phyloP scores from a whole-genome alignment of 2,888 invertebrate genomes.

The Amphipoea oculea region DNA sequence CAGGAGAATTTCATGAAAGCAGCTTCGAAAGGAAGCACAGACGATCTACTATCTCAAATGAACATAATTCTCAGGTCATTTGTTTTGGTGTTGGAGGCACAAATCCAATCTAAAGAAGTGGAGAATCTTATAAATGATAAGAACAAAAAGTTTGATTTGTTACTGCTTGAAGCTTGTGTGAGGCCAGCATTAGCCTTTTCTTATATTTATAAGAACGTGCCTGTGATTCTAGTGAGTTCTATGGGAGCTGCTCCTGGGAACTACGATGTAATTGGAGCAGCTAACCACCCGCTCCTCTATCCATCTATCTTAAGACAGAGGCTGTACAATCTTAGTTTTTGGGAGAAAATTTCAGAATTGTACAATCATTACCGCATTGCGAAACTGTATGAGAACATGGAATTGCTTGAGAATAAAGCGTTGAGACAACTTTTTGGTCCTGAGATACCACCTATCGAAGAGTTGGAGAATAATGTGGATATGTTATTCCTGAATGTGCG shows the following conservation, averaged over 20 bases:
- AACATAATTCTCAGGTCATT: conserved; percentile 18
- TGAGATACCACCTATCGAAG: conserved; percentile 58
- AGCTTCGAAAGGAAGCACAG: conserved; percentile 43
- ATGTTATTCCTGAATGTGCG: conserved; percentile 71
- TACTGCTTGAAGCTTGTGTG: conserved; percentile 67
- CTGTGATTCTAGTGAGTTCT: conserved; percentile 75
- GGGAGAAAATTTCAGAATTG: conserved; percentile 70
- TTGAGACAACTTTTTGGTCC: conserved; percentile 63
- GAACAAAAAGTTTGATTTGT: conserved; percentile 63
- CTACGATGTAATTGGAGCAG: conserved; percentile 67
- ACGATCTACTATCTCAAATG: conserved; percentile 35
- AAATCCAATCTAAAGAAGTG: conserved; percentile 51
- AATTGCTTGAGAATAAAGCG: conserved; percentile 44
- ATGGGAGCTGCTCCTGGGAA: conserved; percentile 62
- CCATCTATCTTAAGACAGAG: conserved; percentile 60
- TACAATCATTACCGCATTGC: conserved; percentile 52
- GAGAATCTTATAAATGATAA: conserved; percentile 66
- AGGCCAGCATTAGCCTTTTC: conserved; percentile 58
- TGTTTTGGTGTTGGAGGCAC: conserved; percentile 50
- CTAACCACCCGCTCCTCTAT: conserved; percentile 71
- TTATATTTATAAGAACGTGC: conserved; percentile 61
- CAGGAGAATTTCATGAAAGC: conserved; percentile 40
- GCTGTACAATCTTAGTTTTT: conserved; percentile 66
- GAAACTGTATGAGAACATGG: conserved; percentile 17
- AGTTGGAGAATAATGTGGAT: conserved; percentile 69